phyloP scores from a whole-genome alignment of 2,113 vertebrate species.

The Felis catus region DNA sequence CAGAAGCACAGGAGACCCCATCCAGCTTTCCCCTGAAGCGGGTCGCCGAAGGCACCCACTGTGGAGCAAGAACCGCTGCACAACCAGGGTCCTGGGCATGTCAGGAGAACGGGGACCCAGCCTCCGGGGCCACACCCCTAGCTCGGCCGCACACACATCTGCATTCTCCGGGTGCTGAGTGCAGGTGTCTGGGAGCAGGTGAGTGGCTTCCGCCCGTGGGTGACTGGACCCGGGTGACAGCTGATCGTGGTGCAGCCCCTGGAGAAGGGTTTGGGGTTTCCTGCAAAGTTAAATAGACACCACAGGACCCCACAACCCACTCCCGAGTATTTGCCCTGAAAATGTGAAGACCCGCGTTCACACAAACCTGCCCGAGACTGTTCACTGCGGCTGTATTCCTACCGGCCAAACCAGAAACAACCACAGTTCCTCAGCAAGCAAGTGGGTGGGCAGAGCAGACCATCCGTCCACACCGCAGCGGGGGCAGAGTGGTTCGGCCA shows the following conservation, averaged over 20 bases:
- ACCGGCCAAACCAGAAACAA: neutral
- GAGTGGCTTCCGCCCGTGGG: rapidly evolving
- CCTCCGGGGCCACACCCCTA: neutral
- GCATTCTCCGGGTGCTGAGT: neutral
- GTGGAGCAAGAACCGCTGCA: rapidly evolving
- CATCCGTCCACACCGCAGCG: rapidly evolving
- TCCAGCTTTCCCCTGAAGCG: neutral
- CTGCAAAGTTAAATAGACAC: rapidly evolving
- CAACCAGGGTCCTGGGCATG: neutral
- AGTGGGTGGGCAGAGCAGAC: rapidly evolving
- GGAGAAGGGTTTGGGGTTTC: neutral
- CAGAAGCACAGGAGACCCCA: neutral
- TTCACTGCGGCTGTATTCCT: rapidly evolving
- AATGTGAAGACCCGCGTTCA: rapidly evolving
- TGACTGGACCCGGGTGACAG: neutral
- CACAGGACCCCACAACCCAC: neutral
- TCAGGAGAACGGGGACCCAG: too few species aligned
- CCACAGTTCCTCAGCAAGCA: neutral
- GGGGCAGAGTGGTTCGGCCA: too few species aligned
- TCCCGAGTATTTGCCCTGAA: rapidly evolving
- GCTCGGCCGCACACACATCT: rapidly evolving
- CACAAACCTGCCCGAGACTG: too few species aligned
- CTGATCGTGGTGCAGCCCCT: rapidly evolving
- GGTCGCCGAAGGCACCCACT: rapidly evolving
- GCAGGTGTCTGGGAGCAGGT: too few species aligned